Conservation (phyloP, 2,113 vertebrate genomes). For the Epinephelus moara region DNA sequence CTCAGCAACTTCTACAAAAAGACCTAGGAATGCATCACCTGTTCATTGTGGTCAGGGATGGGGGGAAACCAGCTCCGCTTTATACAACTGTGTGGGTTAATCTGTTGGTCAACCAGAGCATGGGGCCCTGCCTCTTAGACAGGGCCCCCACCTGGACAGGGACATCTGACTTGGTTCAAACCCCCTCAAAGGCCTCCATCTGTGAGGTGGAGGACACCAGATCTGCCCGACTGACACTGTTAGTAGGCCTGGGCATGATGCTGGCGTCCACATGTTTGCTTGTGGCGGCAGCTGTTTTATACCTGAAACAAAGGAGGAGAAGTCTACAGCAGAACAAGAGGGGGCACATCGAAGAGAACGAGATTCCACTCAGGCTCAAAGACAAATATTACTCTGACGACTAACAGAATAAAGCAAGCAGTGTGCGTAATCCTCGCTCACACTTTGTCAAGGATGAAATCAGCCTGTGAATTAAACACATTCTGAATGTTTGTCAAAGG, state of each 20-base stretch:
- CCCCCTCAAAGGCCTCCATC: conserved; percentile 40
- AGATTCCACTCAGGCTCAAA: conserved; percentile 76
- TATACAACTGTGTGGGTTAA: conserved; percentile 84
- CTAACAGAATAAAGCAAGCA: conserved; percentile 58
- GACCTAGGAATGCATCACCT: conserved; percentile 85
- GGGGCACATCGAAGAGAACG: conserved; percentile 52
- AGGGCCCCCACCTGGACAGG: conserved; percentile 69
- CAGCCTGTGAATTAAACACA: conserved; percentile 52
- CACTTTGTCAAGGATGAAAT: conserved; percentile 52
- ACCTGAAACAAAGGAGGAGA: conserved; percentile 66
- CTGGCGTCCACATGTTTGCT: conserved; percentile 69
- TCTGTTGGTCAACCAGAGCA: conserved; percentile 81
- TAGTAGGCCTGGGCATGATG: conserved; percentile 74
- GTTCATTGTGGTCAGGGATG: conserved; percentile 81
- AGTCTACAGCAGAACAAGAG: conserved; percentile 32
- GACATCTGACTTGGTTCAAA: conserved; percentile 37
- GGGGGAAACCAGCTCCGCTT: conserved; percentile 80
- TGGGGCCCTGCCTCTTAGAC: conserved; percentile 77
- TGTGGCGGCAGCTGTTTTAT: conserved; percentile 64
- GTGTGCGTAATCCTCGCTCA: conserved; percentile 54
- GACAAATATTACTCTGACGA: conserved; percentile 75
- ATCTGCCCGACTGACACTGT: conserved; percentile 57
- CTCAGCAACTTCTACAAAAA: conserved; percentile 64
- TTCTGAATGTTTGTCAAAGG: conserved; percentile 49
- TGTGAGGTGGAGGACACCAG: conserved; percentile 55